Evolutionary conservation across 2,888 invertebrate species (phyloP).

Genomic region (Morpho deidamia): DNA sequence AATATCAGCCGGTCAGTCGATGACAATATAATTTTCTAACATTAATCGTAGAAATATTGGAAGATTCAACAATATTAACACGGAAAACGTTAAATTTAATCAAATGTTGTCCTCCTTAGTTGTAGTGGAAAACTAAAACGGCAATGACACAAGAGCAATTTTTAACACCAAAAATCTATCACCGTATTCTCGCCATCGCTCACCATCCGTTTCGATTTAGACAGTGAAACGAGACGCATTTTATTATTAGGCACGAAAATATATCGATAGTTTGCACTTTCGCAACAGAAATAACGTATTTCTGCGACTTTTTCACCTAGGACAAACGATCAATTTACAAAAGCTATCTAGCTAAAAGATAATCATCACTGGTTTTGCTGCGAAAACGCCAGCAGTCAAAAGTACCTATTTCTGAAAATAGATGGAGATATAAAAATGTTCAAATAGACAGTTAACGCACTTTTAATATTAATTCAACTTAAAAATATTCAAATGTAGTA

Average conservation of each 20-base stretch:
- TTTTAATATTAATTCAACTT: conserved; percentile 30
- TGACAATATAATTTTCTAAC: conserved; percentile 74
- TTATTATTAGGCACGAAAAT: conserved; percentile 71
- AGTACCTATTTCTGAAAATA: conserved; percentile 86
- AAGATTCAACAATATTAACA: conserved; percentile 56
- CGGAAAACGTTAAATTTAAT: conserved; percentile 62
- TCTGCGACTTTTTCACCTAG: conserved; percentile 59
- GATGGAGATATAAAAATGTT: conserved; percentile 82
- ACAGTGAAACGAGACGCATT: conserved; percentile 74
- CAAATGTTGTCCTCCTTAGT: conserved; percentile 55
- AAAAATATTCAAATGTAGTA: not conserved
- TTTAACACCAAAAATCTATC: conserved; percentile 79
- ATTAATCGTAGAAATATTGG: conserved; percentile 61
- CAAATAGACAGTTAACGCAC: conserved; percentile 52
- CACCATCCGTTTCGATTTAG: conserved; percentile 74
- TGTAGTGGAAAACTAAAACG: conserved; percentile 64
- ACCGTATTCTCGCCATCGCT: conserved; percentile 79
- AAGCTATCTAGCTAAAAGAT: conserved; percentile 78
- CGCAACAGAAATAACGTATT: conserved; percentile 65
- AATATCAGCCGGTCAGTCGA: conserved; percentile 79
- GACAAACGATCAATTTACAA: conserved; percentile 74
- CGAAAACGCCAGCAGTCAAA: conserved; percentile 80
- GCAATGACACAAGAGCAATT: conserved; percentile 76
- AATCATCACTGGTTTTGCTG: conserved; percentile 82
- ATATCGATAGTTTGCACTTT: conserved; percentile 69